A percentile compares a stretch with the other conserved stretches of the same genome.
Conservation (phyloP, 2,797 vertebrate genomes). For the Parambassis ranga region DNA sequence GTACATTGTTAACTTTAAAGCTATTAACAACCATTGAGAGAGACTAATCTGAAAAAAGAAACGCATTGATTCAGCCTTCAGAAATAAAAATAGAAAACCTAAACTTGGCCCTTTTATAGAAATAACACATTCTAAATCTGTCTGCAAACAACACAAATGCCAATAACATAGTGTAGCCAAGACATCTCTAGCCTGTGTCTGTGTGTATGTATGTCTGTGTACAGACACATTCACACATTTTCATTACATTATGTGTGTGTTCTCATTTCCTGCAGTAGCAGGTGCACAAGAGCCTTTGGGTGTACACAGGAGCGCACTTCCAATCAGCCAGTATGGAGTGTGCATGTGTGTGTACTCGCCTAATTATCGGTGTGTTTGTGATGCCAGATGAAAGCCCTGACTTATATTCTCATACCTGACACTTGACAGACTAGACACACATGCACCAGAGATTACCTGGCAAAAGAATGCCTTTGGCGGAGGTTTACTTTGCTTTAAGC, state of each 20-base stretch:
- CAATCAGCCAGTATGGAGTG: constrained; percentile 32
- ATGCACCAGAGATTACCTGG: constrained; percentile 26
- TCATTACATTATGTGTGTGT: background rate
- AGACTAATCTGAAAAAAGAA: background rate
- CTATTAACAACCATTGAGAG: background rate
- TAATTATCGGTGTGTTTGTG: constrained; percentile 38
- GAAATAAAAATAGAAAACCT: background rate
- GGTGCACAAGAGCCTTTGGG: constrained; percentile 46
- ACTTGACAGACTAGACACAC: constrained; percentile 18
- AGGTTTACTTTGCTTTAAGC: constrained; percentile 42
- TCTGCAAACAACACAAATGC: constrained; percentile 3
- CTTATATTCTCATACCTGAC: constrained; percentile 32
- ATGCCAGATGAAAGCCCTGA: constrained; percentile 22
- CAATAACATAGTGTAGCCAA: constrained; percentile 9
- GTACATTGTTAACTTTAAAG: background rate
- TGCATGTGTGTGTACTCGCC: background rate
- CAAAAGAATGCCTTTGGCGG: constrained; percentile 5
- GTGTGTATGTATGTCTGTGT: background rate
- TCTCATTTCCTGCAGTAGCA: constrained; percentile 37
- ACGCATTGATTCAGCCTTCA: background rate
- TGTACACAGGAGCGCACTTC: constrained; percentile 28
- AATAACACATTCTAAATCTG: background rate
- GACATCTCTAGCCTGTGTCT: background rate
- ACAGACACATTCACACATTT: background rate
- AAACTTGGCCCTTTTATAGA: background rate